Percentiles rank a stretch among this genome's conserved stretches.
These are phyloP conservation scores for Gallinago stenura DNA, from an alignment of 2,797 vertebrate genomes.

Conservation along the genomic window DNA sequence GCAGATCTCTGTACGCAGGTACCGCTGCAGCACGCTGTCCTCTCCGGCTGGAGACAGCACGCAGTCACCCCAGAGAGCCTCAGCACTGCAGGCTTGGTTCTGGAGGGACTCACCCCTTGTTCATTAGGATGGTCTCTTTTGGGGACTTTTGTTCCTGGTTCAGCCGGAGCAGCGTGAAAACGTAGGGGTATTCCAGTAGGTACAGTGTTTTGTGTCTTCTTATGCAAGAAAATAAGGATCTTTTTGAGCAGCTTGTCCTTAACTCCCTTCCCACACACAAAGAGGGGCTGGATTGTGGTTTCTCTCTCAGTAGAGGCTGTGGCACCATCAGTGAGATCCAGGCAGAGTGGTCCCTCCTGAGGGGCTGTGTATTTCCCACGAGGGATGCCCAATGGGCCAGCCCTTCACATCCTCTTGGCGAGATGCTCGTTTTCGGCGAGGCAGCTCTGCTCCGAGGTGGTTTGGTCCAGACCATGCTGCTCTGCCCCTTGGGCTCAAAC, in stretches of 20 bases:
- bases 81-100: neutral
- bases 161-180: neutral
- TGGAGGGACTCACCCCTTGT: neutral
- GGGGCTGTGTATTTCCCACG: neutral
- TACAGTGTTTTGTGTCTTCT: neutral
- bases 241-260: neutral
- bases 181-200: accelerated
- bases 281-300: neutral
- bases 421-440: neutral
- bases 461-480: accelerated
- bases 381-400: too few species aligned
- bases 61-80: neutral
- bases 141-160: neutral
- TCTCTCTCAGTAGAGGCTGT: neutral
- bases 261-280: neutral
- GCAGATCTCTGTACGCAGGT: neutral
- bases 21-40: too few species aligned
- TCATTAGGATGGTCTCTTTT: neutral
- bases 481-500: neutral
- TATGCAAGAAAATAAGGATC: neutral
- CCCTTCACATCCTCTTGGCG: accelerated
- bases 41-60: neutral
- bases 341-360: accelerated
- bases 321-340: neutral
- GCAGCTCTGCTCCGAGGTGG: neutral